Conservation (phyloP, 2,888 invertebrate genomes). For the Synergus umbraculus region DNA sequence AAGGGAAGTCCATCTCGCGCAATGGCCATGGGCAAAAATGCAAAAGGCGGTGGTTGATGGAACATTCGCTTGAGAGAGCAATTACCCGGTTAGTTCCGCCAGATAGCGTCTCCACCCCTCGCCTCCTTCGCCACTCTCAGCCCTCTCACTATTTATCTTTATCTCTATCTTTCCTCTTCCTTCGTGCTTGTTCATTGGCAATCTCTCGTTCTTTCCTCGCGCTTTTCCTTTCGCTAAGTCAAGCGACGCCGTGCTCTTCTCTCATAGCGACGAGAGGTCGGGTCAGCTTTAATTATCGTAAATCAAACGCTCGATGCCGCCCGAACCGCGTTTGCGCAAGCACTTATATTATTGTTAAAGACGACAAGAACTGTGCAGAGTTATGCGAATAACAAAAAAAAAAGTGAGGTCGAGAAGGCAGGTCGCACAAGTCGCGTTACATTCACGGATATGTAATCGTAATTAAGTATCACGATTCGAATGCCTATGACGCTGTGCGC, state of each 20-base stretch:
- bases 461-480: background rate
- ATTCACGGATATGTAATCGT: background rate
- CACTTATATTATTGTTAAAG: slow-evolving; percentile 63
- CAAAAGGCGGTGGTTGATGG: background rate
- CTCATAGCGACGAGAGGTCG: slow-evolving; percentile 69
- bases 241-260: slow-evolving; percentile 52
- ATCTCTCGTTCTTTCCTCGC: slow-evolving; percentile 45
- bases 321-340: slow-evolving; percentile 57
- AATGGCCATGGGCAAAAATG: background rate
- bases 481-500: background rate
- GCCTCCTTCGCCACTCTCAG: too few species aligned
- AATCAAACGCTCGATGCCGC: slow-evolving; percentile 68
- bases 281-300: slow-evolving; percentile 75
- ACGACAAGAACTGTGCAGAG: slow-evolving; percentile 33
- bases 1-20: background rate
- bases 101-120: background rate
- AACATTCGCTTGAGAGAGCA: background rate
- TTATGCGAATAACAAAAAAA: background rate
- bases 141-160: background rate
- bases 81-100: slow-evolving; percentile 5
- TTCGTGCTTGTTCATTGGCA: slow-evolving; percentile 47
- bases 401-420: background rate
- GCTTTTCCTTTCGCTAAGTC: slow-evolving; percentile 49
- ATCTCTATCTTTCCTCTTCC: background rate
- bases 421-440: background rate